phyloP scores from a whole-genome alignment of 2,888 invertebrate species.

The Fragum sueziense region DNA sequence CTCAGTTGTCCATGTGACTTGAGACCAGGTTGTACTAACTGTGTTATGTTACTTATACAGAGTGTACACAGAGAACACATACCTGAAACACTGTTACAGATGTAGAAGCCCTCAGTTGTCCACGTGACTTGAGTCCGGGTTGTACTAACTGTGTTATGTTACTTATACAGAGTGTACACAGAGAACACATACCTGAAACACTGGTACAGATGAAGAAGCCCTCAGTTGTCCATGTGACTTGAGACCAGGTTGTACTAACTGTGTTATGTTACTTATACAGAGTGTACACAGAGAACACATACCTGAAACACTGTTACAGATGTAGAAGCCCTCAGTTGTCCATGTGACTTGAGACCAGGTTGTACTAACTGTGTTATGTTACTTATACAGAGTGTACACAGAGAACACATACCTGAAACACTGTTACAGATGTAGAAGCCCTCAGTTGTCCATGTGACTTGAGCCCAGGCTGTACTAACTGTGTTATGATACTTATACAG shows the following conservation, averaged over 20 bases:
- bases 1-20: slow-evolving; percentile 72
- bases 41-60: slow-evolving; percentile 77
- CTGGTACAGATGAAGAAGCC: slow-evolving; percentile 68
- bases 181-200: slow-evolving; percentile 77
- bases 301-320: slow-evolving; percentile 78
- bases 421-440: slow-evolving; percentile 68
- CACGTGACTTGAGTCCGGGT: too few relatives aligned
- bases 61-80: too few relatives aligned
- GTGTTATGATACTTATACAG: slow-evolving; percentile 75
- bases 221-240: slow-evolving; percentile 72
- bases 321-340: slow-evolving; percentile 67
- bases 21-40: slow-evolving; percentile 74
- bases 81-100: too few relatives aligned
- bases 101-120: too few relatives aligned
- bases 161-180: too few relatives aligned
- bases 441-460: slow-evolving; percentile 72
- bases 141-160: too few relatives aligned
- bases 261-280: slow-evolving; percentile 77
- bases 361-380: slow-evolving; percentile 76
- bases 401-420: slow-evolving; percentile 77
- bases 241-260: slow-evolving; percentile 74
- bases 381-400: too few relatives aligned
- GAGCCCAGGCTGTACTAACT: slow-evolving; percentile 74
- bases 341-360: slow-evolving; percentile 72
- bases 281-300: too few relatives aligned